Conservation (phyloP, 2,888 invertebrate genomes). For the Sminthurinus aureus region DNA sequence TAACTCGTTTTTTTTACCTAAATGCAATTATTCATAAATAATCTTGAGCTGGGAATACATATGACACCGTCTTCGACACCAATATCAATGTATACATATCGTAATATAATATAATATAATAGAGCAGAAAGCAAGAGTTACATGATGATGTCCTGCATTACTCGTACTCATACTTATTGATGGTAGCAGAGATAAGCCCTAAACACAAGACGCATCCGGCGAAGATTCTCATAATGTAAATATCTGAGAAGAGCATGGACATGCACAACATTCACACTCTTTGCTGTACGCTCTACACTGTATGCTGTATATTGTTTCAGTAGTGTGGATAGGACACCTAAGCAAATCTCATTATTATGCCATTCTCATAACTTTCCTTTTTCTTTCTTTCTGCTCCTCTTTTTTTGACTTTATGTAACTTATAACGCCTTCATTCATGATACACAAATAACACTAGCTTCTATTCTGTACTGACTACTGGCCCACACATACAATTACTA, state of each 20-base stretch:
- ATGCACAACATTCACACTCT: neutral
- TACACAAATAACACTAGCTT: neutral
- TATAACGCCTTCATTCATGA: neutral
- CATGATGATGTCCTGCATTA: slow-evolving; percentile 13
- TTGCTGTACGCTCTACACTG: neutral
- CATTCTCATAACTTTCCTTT: slow-evolving; percentile 37
- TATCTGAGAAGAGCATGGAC: neutral
- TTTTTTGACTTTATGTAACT: neutral
- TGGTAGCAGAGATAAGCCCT: slow-evolving; percentile 27
- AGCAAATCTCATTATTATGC: slow-evolving; percentile 31
- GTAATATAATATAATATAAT: neutral
- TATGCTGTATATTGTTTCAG: neutral
- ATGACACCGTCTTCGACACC: neutral
- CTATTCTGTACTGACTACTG: neutral
- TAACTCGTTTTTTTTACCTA: no score
- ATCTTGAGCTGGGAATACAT: neutral
- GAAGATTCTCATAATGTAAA: slow-evolving; percentile 31
- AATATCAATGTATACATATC: neutral
- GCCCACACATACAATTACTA: no score
- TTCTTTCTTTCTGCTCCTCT: neutral
- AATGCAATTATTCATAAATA: no score
- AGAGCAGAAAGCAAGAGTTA: neutral
- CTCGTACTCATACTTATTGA: slow-evolving; percentile 20
- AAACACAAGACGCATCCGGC: slow-evolving; percentile 34
- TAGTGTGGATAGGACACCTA: slow-evolving; percentile 7